phyloP scores from a whole-genome alignment of 1,140 invertebrate genomes.

The Megalopta genalis region DNA sequence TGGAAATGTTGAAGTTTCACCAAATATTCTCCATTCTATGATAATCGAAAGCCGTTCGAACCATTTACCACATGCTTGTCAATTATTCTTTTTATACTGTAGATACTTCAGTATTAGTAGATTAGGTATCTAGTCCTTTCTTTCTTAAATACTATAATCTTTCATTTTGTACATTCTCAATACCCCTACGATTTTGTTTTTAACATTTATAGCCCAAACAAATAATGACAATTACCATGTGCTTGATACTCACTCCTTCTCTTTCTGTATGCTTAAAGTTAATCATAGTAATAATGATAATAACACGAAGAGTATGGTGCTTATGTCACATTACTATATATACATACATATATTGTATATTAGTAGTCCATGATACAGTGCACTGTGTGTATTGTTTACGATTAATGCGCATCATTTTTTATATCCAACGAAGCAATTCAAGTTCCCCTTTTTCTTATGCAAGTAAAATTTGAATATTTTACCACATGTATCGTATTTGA shows the following conservation, averaged over 20 bases:
- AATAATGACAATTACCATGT: constrained; percentile 74
- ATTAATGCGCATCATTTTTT: constrained; percentile 55
- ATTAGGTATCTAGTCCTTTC: constrained; percentile 55
- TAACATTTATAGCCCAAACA: constrained; percentile 51
- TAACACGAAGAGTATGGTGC: constrained; percentile 62
- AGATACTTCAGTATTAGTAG: constrained; percentile 51
- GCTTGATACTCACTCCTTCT: constrained; percentile 81
- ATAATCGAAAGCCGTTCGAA: constrained; percentile 25
- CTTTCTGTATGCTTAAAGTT: constrained; percentile 80
- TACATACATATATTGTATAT: no score
- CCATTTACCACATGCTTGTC: constrained; percentile 44
- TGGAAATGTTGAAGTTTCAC: constrained; percentile 4
- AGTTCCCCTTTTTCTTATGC: constrained; percentile 28
- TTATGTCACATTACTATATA: constrained; percentile 67
- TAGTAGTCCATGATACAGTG: constrained; percentile 59
- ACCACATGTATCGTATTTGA: neutral
- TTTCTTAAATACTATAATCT: constrained; percentile 36
- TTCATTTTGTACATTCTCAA: constrained; percentile 19
- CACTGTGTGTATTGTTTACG: constrained; percentile 60
- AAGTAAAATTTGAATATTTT: constrained; percentile 31
- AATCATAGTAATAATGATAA: constrained; percentile 71
- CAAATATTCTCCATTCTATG: constrained; percentile 28
- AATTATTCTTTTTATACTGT: constrained; percentile 39
- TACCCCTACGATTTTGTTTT: constrained; percentile 41
- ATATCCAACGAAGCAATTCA: constrained; percentile 15